phyloP scores from a whole-genome alignment of 1,140 invertebrate species.

The Artemia franciscana region DNA sequence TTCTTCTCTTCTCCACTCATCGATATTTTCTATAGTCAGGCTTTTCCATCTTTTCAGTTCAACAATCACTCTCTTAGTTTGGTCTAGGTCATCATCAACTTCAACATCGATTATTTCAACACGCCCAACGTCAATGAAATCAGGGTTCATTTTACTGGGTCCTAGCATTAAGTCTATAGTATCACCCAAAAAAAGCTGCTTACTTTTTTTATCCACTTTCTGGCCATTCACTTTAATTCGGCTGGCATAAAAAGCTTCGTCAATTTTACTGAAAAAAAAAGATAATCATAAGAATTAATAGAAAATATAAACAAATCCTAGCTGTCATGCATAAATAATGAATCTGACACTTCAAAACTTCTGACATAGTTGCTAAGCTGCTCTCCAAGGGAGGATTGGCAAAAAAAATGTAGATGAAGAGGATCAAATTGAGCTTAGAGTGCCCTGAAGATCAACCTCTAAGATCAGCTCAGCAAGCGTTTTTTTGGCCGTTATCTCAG shows the following conservation, averaged over 20 bases:
- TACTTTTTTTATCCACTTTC: not conserved
- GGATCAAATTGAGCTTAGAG: not conserved
- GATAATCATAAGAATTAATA: not conserved
- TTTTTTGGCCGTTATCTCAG: too few species aligned
- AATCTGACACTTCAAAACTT: too few species aligned
- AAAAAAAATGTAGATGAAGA: not conserved
- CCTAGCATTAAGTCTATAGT: not conserved
- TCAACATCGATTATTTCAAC: not conserved
- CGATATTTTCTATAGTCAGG: not conserved
- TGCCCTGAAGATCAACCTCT: not conserved
- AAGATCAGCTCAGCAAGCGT: too few species aligned
- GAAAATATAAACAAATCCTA: not conserved
- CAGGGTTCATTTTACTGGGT: not conserved
- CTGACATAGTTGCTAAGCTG: too few species aligned
- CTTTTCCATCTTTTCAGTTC: not conserved
- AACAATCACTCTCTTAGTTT: not conserved
- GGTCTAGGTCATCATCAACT: not conserved
- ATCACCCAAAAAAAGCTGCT: not conserved
- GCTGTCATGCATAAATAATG: too few species aligned
- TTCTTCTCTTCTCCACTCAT: not conserved
- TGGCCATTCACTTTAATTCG: not conserved
- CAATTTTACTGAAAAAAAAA: not conserved
- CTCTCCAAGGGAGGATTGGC: too few species aligned
- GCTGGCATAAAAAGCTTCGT: not conserved
- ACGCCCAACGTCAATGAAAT: not conserved